phyloP scores from a whole-genome alignment of 2,113 vertebrate species.

The Camelus bactrianus region DNA sequence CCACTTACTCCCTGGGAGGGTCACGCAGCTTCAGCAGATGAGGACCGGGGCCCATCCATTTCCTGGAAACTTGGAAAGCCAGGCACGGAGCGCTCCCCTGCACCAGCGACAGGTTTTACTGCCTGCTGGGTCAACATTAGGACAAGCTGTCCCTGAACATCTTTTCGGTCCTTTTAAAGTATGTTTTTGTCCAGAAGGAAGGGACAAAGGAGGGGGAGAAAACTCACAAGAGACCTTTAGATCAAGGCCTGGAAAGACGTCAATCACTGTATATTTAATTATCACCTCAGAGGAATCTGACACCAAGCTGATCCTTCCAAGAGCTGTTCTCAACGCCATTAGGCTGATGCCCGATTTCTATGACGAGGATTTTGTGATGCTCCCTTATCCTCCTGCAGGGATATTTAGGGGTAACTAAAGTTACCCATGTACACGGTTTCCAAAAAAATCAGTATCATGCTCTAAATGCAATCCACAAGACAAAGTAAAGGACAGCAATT shows the following conservation, averaged over 20 bases:
- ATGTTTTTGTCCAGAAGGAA: background rate
- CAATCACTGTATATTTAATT: background rate
- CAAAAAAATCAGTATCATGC: background rate
- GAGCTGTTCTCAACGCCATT: background rate
- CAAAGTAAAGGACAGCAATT: constrained; percentile 15
- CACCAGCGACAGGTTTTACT: background rate
- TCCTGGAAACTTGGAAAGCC: background rate
- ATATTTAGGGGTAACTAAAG: background rate
- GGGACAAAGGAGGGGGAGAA: background rate
- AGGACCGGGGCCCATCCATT: background rate
- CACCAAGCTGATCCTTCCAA: background rate
- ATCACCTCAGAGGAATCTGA: background rate
- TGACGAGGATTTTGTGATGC: background rate
- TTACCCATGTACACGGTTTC: background rate
- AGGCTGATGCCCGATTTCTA: background rate
- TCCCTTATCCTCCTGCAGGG: background rate
- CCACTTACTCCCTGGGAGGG: background rate
- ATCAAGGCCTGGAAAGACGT: background rate
- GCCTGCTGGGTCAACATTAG: background rate
- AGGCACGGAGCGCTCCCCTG: background rate
- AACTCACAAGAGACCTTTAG: background rate
- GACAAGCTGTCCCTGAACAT: background rate
- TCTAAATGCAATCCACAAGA: background rate
- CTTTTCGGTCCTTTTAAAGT: background rate
- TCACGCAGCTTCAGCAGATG: background rate